Conservation (phyloP, 1,140 invertebrate species). For the Trissolcus basalis region DNA sequence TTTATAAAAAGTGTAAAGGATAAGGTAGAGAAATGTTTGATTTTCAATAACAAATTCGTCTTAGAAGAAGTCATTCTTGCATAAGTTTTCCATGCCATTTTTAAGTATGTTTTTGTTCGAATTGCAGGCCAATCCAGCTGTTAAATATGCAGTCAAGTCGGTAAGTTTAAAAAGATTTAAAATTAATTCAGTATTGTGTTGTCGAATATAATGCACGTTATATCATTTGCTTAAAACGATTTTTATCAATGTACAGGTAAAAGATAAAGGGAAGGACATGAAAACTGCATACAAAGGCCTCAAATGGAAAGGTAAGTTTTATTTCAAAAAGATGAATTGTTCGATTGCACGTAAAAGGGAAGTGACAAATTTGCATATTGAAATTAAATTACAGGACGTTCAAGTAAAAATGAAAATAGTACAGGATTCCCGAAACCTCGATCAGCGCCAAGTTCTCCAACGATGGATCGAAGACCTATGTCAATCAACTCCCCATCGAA, state of each 20-base stretch:
- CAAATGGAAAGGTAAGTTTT: slow-evolving; percentile 78
- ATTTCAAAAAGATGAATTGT: no score
- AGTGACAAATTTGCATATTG: background rate
- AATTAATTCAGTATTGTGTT: slow-evolving; percentile 21
- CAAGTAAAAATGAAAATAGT: slow-evolving; percentile 69
- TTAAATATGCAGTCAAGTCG: slow-evolving; percentile 88
- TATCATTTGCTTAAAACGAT: slow-evolving; percentile 17
- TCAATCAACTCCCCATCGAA: slow-evolving; percentile 71
- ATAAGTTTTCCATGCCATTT: slow-evolving; percentile 15
- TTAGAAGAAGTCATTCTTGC: background rate
- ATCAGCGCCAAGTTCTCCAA: slow-evolving; percentile 83
- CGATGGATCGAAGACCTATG: slow-evolving; percentile 75
- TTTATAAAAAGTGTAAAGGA: slow-evolving; percentile 87
- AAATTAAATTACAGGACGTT: slow-evolving; percentile 73
- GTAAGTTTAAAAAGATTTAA: slow-evolving; percentile 75
- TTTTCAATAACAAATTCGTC: slow-evolving; percentile 5
- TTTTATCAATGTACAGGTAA: slow-evolving; percentile 77
- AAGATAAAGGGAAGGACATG: slow-evolving; percentile 85
- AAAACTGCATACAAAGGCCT: slow-evolving; percentile 86
- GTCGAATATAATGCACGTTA: no score
- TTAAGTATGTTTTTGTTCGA: slow-evolving; percentile 42
- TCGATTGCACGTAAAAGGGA: no score
- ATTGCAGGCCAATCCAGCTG: slow-evolving; percentile 86
- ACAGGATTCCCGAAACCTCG: slow-evolving; percentile 75
- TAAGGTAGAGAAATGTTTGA: slow-evolving; percentile 76